Conservation (phyloP, 2,888 invertebrate species). For the Megastigmus dorsalis region DNA sequence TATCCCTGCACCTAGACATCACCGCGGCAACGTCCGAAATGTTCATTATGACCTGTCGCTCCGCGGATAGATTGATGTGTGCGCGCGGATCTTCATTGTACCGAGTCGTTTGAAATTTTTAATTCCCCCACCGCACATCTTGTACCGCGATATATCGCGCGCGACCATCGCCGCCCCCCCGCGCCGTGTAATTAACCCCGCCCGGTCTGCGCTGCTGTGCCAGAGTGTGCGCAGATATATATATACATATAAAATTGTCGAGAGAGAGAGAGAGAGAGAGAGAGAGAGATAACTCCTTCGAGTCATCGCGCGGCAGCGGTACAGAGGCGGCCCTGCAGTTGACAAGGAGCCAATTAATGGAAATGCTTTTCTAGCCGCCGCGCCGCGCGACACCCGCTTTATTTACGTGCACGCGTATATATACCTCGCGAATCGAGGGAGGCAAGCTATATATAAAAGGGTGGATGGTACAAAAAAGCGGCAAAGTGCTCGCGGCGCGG, state of each 20-base stretch:
- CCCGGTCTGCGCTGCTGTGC: background rate
- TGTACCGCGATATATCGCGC: background rate
- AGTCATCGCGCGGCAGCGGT: background rate
- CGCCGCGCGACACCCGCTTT: background rate
- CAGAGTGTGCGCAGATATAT: background rate
- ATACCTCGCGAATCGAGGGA: background rate
- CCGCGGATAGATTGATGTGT: no score
- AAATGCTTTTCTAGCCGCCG: slow-evolving; percentile 15
- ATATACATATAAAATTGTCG: background rate
- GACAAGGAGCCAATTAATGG: slow-evolving; percentile 49
- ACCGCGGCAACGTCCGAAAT: no score
- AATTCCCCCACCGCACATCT: background rate
- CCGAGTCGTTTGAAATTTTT: background rate
- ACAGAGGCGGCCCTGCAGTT: slow-evolving; percentile 4
- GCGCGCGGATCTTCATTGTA: slow-evolving; percentile 4
- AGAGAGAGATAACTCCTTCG: background rate
- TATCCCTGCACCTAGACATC: no score
- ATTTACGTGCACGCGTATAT: no score
- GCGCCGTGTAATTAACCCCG: slow-evolving; percentile 35
- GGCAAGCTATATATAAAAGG: no score
- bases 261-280: background rate
- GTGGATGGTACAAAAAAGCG: slow-evolving; percentile 13
- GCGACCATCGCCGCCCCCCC: no score
- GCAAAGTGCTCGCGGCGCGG: background rate
- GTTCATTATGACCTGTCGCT: background rate